Evolutionary conservation across 2,888 invertebrate genomes (phyloP), one percentile per base, ranked within the genome.

Genomic region (Ophion obscuratus): DNA sequence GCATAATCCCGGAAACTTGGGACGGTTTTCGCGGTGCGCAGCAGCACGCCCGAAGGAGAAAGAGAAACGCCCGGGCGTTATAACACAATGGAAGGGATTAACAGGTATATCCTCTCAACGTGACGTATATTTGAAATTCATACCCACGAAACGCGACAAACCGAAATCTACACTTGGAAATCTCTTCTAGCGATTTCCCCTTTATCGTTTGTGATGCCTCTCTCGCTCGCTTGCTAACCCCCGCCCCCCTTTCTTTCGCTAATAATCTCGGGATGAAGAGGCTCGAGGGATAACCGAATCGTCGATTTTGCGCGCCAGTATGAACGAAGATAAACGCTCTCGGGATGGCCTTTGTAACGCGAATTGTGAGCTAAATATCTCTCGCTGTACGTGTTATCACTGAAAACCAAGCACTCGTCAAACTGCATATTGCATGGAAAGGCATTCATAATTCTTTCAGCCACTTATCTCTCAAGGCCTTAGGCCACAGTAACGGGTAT

Each of bases 81-180:
- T 53, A 27, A 44, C 67, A 88, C 88, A 88, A 88, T 88, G 80
- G 80, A 82, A 66, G 75, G 83, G 87, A 87, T 88, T 87, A 88
- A 76, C 20, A 85, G 84, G 68, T 71, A 80, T 76, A 86, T 86
- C 85, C 83, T 85, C 85, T 77, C 81, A 83, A 80, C 74, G 77
- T 77, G 73, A 47, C 73, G 20, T 71, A 75, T 78, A 67, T 74
- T 76, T 79, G 76, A 61, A 86, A 87, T 88, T 88, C 85, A 88
- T 87, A 83, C 78, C 70, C 66, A 17, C 62, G 24, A 64, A 85
- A 87, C 80, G 83, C 85, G 86, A 86, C 88, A 83, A 66, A 57
- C 79, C 74, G 70, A 86, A 88, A 88, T 86, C 87, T 79, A 82
- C 74, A 77, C 70, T 82, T 74, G 44, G 62, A 75, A 57, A 53